Percentiles rank a stretch among this genome's conserved stretches.
phyloP scores from a whole-genome alignment of 92 coral and sea anemone species.

The Epizoanthus scotinus region DNA sequence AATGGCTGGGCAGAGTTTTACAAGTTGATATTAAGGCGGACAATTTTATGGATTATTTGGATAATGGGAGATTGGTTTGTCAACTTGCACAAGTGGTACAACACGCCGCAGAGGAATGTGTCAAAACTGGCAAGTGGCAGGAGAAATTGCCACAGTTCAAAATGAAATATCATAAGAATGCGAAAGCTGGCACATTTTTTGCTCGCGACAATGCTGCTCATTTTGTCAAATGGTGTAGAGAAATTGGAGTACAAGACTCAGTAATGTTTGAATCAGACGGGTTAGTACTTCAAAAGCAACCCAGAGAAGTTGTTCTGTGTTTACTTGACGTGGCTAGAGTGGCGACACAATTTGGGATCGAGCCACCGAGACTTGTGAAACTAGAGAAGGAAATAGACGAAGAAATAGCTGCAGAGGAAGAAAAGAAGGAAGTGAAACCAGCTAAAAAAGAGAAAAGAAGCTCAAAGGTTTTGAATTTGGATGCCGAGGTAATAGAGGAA shows the following conservation, averaged over 20 bases:
- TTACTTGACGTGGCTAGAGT: conserved; percentile 89
- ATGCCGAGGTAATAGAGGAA: conserved; percentile 70
- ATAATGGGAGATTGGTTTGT: conserved; percentile 91
- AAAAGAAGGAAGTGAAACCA: conserved; percentile 45
- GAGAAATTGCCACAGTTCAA: conserved; percentile 68
- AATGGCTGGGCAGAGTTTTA: conserved; percentile 85
- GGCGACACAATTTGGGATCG: conserved; percentile 87
- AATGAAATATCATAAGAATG: conserved; percentile 81
- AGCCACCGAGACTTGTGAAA: conserved; percentile 89
- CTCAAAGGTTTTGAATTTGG: conserved; percentile 66
- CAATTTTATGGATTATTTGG: conserved; percentile 82
- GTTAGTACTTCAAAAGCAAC: conserved; percentile 90
- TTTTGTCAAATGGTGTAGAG: conserved; percentile 92
- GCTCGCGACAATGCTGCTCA: conserved; percentile 97
- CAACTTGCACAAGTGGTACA: conserved; percentile 94
- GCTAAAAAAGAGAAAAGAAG: conserved; percentile 63
- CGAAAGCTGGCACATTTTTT: conserved; percentile 92
- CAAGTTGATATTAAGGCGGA: conserved; percentile 83
- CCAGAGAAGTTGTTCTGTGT: conserved; percentile 90
- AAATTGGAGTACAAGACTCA: conserved; percentile 86
- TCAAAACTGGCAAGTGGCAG: conserved; percentile 53
- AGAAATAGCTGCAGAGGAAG: conserved; percentile 88
- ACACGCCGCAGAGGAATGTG: conserved; percentile 72
- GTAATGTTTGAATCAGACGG: conserved; percentile 98
- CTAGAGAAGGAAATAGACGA: conserved; percentile 94